Percentiles rank a stretch among this genome's conserved stretches.
phyloP scores from a whole-genome alignment of 2,888 invertebrate genomes.

The Osedax fenrisi region DNA sequence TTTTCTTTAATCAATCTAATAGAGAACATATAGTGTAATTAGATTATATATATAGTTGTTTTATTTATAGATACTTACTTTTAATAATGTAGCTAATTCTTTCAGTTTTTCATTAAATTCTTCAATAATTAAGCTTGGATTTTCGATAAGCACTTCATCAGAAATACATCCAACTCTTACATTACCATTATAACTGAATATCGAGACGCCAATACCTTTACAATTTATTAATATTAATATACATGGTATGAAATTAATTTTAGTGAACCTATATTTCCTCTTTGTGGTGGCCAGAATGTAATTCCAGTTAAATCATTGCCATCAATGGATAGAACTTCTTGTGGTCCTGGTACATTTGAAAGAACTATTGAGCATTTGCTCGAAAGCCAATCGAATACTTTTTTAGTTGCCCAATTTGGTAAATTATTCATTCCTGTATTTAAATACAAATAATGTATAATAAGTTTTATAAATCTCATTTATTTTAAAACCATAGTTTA shows the following conservation, averaged over 20 bases:
- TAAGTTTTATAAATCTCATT: not conserved
- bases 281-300: conserved; percentile 36
- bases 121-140: conserved; percentile 27
- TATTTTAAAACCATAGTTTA: conserved; percentile 25
- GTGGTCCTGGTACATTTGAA: conserved; percentile 36
- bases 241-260: too few species aligned
- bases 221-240: not conserved
- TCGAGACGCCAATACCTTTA: conserved; percentile 34
- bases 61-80: too few species aligned
- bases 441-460: not conserved
- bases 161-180: conserved; percentile 31
- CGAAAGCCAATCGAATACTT: conserved; percentile 31
- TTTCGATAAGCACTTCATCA: conserved; percentile 29
- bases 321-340: conserved; percentile 24
- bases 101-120: conserved; percentile 27
- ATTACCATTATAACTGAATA: conserved; percentile 32
- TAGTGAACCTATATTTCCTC: conserved; percentile 34
- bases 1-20: too few species aligned
- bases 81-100: conserved; percentile 23
- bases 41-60: too few species aligned
- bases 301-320: conserved; percentile 29
- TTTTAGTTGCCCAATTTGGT: conserved; percentile 34
- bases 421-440: conserved; percentile 20
- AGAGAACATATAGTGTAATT: too few species aligned
- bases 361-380: conserved; percentile 33